Percentiles rank a stretch among this genome's conserved stretches.
Conservation (phyloP, 2,888 invertebrate genomes). For the Glyphotaelius pellucidus region DNA sequence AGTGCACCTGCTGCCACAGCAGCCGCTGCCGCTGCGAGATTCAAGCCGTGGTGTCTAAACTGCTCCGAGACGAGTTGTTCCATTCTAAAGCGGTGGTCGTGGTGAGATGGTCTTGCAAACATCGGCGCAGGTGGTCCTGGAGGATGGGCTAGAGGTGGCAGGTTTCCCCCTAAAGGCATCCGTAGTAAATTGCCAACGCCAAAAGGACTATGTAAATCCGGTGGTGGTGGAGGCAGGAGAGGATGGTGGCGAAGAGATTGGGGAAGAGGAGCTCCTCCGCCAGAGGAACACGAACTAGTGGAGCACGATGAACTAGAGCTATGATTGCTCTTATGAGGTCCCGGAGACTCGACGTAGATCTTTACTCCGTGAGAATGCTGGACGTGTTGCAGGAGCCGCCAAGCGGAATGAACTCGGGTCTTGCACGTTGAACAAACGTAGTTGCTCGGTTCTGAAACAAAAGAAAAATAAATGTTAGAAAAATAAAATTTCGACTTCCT, state of each 20-base stretch:
- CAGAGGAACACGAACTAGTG: constrained; percentile 77
- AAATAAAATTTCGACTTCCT: background rate
- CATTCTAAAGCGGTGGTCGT: constrained; percentile 88
- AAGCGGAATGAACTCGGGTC: constrained; percentile 93
- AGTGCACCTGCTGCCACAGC: constrained; percentile 82
- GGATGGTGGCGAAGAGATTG: constrained; percentile 83
- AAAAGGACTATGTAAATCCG: constrained; percentile 86
- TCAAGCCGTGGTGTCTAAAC: constrained; percentile 87
- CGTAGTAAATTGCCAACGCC: constrained; percentile 84
- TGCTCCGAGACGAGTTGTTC: constrained; percentile 91
- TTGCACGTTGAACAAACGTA: constrained; percentile 97
- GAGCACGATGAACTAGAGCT: constrained; percentile 77
- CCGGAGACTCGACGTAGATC: constrained; percentile 85
- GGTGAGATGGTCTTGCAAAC: constrained; percentile 86
- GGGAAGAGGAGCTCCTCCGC: constrained; percentile 79
- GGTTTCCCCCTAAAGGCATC: constrained; percentile 83
- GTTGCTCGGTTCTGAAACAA: constrained; percentile 93
- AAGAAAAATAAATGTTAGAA: constrained; percentile 65
- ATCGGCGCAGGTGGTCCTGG: constrained; percentile 85
- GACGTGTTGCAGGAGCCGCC: constrained; percentile 96
- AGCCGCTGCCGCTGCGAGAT: constrained; percentile 86
- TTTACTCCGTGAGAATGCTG: constrained; percentile 96
- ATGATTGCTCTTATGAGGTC: constrained; percentile 73
- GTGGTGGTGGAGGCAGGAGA: constrained; percentile 84
- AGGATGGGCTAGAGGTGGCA: constrained; percentile 81